Conservation (phyloP, 2,888 invertebrate genomes). For the Pyrochroa serraticornis region DNA sequence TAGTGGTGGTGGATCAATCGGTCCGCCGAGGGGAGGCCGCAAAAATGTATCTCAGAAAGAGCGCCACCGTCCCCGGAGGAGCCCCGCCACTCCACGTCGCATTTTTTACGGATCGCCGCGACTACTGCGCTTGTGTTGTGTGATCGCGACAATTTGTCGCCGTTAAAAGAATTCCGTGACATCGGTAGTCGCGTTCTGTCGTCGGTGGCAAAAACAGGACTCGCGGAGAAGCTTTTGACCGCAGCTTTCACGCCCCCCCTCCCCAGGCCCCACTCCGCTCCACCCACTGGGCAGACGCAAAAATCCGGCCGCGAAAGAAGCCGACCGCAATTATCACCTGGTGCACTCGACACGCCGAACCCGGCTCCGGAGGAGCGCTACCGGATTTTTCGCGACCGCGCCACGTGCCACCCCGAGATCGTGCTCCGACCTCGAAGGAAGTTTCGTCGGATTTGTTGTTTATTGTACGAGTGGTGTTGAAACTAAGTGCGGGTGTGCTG, state of each 20-base stretch:
- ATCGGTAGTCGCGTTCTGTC: slow-evolving; percentile 59
- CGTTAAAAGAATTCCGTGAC: slow-evolving; percentile 61
- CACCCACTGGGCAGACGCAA: slow-evolving; percentile 62
- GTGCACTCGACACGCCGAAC: slow-evolving; percentile 41
- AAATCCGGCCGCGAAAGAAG: slow-evolving; percentile 61
- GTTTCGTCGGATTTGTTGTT: too few species aligned
- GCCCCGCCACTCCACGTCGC: slow-evolving; percentile 42
- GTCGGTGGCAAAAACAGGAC: slow-evolving; percentile 59
- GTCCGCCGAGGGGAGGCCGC: slow-evolving; percentile 56
- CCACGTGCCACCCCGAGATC: slow-evolving; percentile 36
- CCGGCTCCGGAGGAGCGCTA: slow-evolving; percentile 34
- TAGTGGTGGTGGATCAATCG: slow-evolving; percentile 59
- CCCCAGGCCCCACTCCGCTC: slow-evolving; percentile 58
- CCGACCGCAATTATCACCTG: slow-evolving; percentile 59
- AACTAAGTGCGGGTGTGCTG: slow-evolving; percentile 44
- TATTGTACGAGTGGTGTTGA: slow-evolving; percentile 12
- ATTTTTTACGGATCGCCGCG: slow-evolving; percentile 54
- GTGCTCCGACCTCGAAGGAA: too few species aligned
- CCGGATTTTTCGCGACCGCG: slow-evolving; percentile 42
- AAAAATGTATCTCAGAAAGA: slow-evolving; percentile 58
- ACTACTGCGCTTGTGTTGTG: slow-evolving; percentile 59
- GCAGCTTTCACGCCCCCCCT: slow-evolving; percentile 58
- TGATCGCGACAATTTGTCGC: slow-evolving; percentile 60
- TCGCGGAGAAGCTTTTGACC: slow-evolving; percentile 52
- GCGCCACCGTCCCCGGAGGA: slow-evolving; percentile 55